Percentiles rank a stretch among this genome's conserved stretches.
Evolutionary conservation across 1,140 invertebrate genomes (phyloP).

Genomic region (Aphidius ervi): DNA sequence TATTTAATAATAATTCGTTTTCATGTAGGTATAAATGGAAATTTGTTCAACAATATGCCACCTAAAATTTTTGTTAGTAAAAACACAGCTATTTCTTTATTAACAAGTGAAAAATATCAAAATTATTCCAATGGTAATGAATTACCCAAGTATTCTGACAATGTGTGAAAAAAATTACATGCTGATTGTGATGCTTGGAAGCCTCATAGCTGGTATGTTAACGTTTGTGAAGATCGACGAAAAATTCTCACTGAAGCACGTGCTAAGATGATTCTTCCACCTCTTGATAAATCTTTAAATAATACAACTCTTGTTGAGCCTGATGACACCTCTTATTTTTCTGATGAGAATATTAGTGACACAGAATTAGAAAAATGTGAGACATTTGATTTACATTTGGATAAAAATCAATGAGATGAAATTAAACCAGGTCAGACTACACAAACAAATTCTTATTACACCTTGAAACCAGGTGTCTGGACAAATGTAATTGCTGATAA

Average conservation of each 20-base stretch:
- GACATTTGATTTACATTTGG: constrained; percentile 12
- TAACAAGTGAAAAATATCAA: too few relatives aligned
- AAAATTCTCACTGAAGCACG: constrained; percentile 9
- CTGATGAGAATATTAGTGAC: not conserved
- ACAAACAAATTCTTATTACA: not conserved
- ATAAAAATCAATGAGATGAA: constrained; percentile 7
- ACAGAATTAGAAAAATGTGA: not conserved
- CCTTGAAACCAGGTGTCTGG: constrained; percentile 14
- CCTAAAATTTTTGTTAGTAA: too few relatives aligned
- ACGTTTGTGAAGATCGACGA: constrained; percentile 9
- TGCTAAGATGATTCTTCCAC: not conserved
- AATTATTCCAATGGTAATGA: too few relatives aligned
- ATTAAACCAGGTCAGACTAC: constrained; percentile 10
- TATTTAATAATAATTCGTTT: too few relatives aligned
- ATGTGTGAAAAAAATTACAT: too few relatives aligned
- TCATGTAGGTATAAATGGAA: too few relatives aligned
- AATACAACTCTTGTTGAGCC: not conserved
- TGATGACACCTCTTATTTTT: not conserved
- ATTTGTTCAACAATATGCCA: too few relatives aligned
- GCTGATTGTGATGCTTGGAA: not conserved
- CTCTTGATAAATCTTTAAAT: not conserved
- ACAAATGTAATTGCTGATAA: constrained; percentile 10
- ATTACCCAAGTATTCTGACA: too few relatives aligned
- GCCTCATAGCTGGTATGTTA: not conserved
- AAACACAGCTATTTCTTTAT: too few relatives aligned